These are phyloP conservation scores for Panulirus ornatus DNA, from an alignment of 1,140 invertebrate genomes.

Conservation along the genomic window DNA sequence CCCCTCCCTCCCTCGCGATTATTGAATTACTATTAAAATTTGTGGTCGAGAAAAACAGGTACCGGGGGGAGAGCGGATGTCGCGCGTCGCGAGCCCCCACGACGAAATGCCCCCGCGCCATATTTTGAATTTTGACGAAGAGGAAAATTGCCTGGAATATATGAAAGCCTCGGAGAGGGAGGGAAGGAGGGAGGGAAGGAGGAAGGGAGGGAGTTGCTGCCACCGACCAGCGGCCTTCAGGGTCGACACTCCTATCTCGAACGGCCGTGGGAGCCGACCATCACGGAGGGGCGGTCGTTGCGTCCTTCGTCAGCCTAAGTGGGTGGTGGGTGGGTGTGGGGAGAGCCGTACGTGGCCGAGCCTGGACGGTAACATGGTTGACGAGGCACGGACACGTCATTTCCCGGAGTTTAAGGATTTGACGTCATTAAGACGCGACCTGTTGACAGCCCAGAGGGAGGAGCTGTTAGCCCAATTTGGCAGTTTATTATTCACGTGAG, in stretches of 20 bases:
- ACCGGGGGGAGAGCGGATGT: constrained; percentile 59
- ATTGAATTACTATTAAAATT: constrained; percentile 72
- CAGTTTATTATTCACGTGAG: background rate
- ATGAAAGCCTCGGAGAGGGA: constrained; percentile 14
- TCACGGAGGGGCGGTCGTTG: background rate
- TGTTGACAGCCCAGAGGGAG: background rate
- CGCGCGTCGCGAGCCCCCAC: background rate
- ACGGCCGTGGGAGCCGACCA: background rate
- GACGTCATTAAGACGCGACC: constrained; percentile 13
- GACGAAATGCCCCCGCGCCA: constrained; percentile 49
- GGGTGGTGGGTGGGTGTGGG: too few species aligned
- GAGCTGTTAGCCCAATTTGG: constrained; percentile 1
- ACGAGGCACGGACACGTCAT: background rate
- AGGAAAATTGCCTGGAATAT: constrained; percentile 59
- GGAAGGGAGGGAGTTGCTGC: background rate
- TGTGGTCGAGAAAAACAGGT: constrained; percentile 59
- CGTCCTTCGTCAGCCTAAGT: background rate
- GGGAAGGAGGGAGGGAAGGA: background rate
- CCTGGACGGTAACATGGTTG: background rate
- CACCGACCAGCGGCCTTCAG: background rate
- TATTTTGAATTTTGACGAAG: constrained; percentile 68
- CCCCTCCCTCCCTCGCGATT: too few species aligned
- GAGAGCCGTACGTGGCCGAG: background rate
- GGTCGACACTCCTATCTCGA: background rate
- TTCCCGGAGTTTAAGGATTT: constrained; percentile 15